Percentiles rank a stretch among this genome's conserved stretches.
These are phyloP conservation scores for Ceratosolen solmsi DNA, from an alignment of 1,140 invertebrate species.

Conservation along the genomic window DNA sequence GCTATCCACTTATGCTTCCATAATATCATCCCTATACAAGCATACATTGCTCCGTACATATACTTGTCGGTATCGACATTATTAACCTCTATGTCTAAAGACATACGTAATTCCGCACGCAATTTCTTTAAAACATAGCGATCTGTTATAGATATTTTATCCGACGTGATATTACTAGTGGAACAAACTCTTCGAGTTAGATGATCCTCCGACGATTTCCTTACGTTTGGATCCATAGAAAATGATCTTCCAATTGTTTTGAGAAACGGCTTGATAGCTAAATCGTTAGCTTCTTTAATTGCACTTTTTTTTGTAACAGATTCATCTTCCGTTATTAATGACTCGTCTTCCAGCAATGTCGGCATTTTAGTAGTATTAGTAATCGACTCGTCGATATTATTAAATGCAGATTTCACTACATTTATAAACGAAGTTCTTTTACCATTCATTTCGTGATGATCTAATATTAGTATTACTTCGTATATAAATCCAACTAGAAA, in stretches of 20 bases:
- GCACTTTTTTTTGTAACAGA: conserved; percentile 8
- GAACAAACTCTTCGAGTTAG: conserved; percentile 36
- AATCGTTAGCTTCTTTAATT: conserved; percentile 18
- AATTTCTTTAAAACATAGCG: conserved; percentile 66
- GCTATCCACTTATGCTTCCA: conserved; percentile 84
- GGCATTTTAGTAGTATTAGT: conserved; percentile 11
- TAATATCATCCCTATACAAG: conserved; percentile 80
- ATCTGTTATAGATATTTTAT: conserved; percentile 54
- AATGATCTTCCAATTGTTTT: conserved; percentile 60
- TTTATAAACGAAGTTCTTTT: conserved; percentile 67
- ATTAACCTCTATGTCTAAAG: conserved; percentile 66
- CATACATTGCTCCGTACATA: conserved; percentile 80
- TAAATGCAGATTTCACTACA: conserved; percentile 62
- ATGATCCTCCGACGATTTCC: conserved; percentile 50
- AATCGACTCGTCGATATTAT: conserved; percentile 53
- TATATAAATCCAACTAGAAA: conserved; percentile 75
- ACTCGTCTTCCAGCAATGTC: conserved; percentile 56
- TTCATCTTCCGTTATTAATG: conserved; percentile 47
- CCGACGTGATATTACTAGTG: conserved; percentile 44
- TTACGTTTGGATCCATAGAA: conserved; percentile 62
- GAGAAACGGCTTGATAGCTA: conserved; percentile 50
- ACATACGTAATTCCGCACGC: conserved; percentile 73
- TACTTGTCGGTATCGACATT: conserved; percentile 76
- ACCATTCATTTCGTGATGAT: conserved; percentile 64
- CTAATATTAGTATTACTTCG: conserved; percentile 71